Evolutionary conservation across 2,888 invertebrate genomes (phyloP), one percentile per base, ranked within the genome.

Genomic region (Agrotis puta): DNA sequence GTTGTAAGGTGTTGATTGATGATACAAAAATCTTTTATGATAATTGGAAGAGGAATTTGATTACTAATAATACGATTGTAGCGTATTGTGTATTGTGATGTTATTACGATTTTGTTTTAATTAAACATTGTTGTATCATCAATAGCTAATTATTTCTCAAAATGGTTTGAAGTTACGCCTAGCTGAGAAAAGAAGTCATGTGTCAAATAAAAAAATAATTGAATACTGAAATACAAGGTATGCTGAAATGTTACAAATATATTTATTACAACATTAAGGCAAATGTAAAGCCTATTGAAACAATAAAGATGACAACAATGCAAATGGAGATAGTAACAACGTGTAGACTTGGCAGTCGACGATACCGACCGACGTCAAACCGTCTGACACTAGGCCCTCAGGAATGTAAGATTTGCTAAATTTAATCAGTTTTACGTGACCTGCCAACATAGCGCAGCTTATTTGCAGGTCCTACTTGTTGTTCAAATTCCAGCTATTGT

Each of bases 401-500:
- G 74, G 80, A 66, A 83, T 83, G 75, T 47, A 13, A 48, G 51
- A 22, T 74, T 83, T 71, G 54, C 54, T 18, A 27, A 65, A 79
- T 20, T 13, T 50, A 79, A 79, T 66, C 61, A 62, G 57, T 20
- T 65, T 45, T 65, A 65, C 81, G 79, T 79, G 79, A 83, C 81
- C 56, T 74, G 85, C 66, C 74, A 64, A 27, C 45, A 59, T 71
- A 56, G 33, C n/a, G 9, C 24, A 33, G 56, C 66, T 64, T 59
- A 50, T 45, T 50, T 51, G 58, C 50, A 63, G 59, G 53, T 68
- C 33, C 50, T 70, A 77, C 74, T 85, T 74, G 70, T 54, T 68
- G 54, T 53, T 68, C 20, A 67, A 85, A 83, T 83, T 77, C 85
- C 77, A 69, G 64, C 22, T 50, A 59, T 70, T 64, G 65, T 68